Percentiles rank a stretch among this genome's conserved stretches.
Evolutionary conservation across 2,797 vertebrate species (phyloP).

Genomic region (Oreochromis grahami): DNA sequence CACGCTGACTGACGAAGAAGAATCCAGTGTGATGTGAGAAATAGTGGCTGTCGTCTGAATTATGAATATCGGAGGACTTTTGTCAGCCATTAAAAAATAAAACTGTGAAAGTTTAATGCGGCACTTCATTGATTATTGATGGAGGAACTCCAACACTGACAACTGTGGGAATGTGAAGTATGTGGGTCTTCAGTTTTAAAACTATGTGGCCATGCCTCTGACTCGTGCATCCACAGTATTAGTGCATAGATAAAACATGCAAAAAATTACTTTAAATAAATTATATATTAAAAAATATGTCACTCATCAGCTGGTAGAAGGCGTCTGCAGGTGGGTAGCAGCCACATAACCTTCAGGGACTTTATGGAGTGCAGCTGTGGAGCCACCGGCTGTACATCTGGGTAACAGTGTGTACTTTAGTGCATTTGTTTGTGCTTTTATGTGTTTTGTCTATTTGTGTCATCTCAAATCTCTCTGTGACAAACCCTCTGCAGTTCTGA

Average conservation of each 20-base stretch:
- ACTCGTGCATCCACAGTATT: not conserved
- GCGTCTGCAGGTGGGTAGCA: constrained; percentile 24
- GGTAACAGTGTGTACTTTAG: constrained; percentile 22
- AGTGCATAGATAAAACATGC: not conserved
- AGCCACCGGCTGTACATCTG: constrained; percentile 38
- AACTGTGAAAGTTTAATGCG: constrained; percentile 71
- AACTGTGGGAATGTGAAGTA: constrained; percentile 41
- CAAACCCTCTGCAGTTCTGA: constrained; percentile 23
- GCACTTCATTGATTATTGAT: constrained; percentile 70
- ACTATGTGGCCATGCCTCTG: not conserved
- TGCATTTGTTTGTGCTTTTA: not conserved
- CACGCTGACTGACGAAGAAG: constrained; percentile 38
- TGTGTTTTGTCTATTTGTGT: constrained; percentile 8
- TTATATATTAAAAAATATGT: not conserved
- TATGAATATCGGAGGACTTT: constrained; percentile 77
- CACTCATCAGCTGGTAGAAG: not conserved
- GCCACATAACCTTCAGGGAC: constrained; percentile 4
- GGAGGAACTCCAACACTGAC: constrained; percentile 55
- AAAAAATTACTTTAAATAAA: not conserved
- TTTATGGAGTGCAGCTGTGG: constrained; percentile 31
- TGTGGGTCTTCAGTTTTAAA: not conserved
- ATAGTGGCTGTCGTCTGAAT: constrained; percentile 72
- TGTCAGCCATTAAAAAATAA: constrained; percentile 80
- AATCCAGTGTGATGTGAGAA: constrained; percentile 57
- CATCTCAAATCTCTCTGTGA: constrained; percentile 13